These are phyloP conservation scores for Ahaetulla prasina DNA, from an alignment of 2,113 vertebrate genomes.

Conservation along the genomic window DNA sequence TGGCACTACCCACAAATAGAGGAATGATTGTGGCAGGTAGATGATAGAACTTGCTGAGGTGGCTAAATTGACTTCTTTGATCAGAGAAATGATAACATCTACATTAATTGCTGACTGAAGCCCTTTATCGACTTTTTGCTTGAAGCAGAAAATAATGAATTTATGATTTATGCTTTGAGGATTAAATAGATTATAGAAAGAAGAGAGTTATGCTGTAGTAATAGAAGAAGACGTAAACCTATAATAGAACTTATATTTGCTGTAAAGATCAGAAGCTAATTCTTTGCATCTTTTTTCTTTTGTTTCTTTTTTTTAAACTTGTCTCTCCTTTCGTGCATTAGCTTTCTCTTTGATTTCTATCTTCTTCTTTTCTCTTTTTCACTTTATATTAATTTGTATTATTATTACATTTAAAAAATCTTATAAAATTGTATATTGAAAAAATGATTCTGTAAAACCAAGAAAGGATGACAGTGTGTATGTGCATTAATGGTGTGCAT, in stretches of 20 bases:
- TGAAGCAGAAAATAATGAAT: not conserved
- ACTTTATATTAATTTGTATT: not conserved
- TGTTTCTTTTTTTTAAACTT: not conserved
- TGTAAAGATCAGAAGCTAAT: not conserved
- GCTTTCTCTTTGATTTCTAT: not conserved
- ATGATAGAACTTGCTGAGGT: not conserved
- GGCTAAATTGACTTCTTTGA: not conserved
- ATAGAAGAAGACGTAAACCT: not conserved
- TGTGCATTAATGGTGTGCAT: not conserved
- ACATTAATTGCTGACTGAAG: not conserved
- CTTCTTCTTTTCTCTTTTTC: not conserved
- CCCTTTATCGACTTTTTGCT: not conserved
- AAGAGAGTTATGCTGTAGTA: not conserved
- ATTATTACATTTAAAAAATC: not conserved
- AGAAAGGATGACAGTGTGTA: not conserved
- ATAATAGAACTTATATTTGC: not conserved
- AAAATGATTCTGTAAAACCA: not conserved
- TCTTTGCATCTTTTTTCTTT: not conserved
- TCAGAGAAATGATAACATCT: not conserved
- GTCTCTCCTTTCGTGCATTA: not conserved
- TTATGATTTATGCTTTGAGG: not conserved
- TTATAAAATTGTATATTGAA: not conserved
- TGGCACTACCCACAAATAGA: not conserved
- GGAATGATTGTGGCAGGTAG: not conserved
- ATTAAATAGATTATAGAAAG: not conserved